Conservation (phyloP, 2,888 invertebrate species). For the Chirona hameri region DNA sequence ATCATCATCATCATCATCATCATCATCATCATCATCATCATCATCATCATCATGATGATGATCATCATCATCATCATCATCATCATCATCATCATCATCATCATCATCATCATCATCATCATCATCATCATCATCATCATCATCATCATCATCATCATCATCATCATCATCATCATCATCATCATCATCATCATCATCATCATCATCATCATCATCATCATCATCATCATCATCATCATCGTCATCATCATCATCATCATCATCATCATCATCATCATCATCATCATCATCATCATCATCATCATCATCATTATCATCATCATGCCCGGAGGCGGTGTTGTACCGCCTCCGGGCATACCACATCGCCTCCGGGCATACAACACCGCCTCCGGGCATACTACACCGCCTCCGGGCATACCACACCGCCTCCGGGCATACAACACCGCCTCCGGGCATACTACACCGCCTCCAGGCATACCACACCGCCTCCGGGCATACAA, state of each 20-base stretch:
- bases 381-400: too few relatives aligned
- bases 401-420: too few relatives aligned
- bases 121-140: slow-evolving; percentile 22
- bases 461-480: too few relatives aligned
- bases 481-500: too few relatives aligned
- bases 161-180: slow-evolving; percentile 22
- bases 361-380: too few relatives aligned
- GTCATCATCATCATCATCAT: slow-evolving; percentile 22
- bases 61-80: slow-evolving; percentile 11
- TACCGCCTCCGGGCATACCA: too few relatives aligned
- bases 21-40: slow-evolving; percentile 22
- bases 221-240: slow-evolving; percentile 22
- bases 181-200: slow-evolving; percentile 22
- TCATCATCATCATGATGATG: slow-evolving; percentile 3
- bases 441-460: too few relatives aligned
- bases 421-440: too few relatives aligned
- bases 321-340: too few relatives aligned
- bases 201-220: slow-evolving; percentile 22
- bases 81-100: slow-evolving; percentile 22
- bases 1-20: slow-evolving; percentile 22
- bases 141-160: slow-evolving; percentile 22
- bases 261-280: slow-evolving; percentile 22
- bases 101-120: slow-evolving; percentile 22
- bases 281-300: too few relatives aligned
- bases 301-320: too few relatives aligned